These are phyloP conservation scores for Apistogramma diplotaenia DNA, from an alignment of 2,113 vertebrate genomes.

Conservation along the genomic window DNA sequence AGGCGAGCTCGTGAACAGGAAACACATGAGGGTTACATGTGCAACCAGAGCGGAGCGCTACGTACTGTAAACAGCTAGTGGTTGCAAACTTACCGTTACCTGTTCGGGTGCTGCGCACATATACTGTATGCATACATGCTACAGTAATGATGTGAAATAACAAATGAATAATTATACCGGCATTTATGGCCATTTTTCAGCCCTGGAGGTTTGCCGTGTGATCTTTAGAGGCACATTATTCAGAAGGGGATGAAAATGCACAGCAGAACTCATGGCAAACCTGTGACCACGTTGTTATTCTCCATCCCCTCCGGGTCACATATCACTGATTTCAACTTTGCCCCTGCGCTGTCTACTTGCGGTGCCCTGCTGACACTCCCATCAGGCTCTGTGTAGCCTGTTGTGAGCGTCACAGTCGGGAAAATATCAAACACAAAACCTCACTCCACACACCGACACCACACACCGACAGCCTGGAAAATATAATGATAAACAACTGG, in stretches of 20 bases:
- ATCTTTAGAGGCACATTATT: not conserved
- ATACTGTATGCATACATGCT: no score
- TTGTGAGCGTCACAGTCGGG: slow-evolving; percentile 11
- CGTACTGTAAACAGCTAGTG: no score
- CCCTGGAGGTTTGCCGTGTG: not conserved
- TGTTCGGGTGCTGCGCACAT: no score
- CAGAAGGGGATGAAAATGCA: not conserved
- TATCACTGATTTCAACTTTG: slow-evolving; percentile 26
- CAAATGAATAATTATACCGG: no score
- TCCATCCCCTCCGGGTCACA: slow-evolving; percentile 13
- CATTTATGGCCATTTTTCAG: not conserved
- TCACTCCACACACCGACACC: not conserved
- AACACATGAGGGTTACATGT: no score
- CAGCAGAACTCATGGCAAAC: slow-evolving; percentile 11
- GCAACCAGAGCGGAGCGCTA: no score
- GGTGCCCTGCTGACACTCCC: not conserved
- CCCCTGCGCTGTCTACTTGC: not conserved
- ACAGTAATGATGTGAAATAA: no score
- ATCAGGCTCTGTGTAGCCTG: not conserved
- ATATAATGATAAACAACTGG: not conserved
- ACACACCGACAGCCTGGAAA: not conserved
- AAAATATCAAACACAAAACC: slow-evolving; percentile 2
- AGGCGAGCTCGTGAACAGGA: no score
- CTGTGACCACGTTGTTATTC: slow-evolving; percentile 19
- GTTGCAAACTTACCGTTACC: no score